A percentile compares a stretch with the other conserved stretches of the same genome.
These are phyloP conservation scores for Phataginus tricuspis DNA, from an alignment of 2,797 vertebrate species.

Conservation along the genomic window DNA sequence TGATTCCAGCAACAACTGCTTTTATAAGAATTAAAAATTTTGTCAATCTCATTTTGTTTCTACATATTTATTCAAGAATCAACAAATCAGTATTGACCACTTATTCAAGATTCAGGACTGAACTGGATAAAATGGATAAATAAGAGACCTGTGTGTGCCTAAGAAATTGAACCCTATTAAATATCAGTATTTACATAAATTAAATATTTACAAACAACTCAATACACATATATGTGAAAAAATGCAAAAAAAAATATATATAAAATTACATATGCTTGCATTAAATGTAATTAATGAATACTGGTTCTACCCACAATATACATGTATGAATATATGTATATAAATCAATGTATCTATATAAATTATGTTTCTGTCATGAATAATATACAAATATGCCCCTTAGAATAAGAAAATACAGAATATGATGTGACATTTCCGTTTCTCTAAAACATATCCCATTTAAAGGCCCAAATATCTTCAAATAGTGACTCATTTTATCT, in stretches of 20 bases:
- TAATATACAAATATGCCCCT: neutral
- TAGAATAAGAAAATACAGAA: neutral
- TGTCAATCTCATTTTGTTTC: neutral
- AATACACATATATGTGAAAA: neutral
- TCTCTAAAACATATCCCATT: neutral
- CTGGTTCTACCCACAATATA: neutral
- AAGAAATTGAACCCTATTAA: neutral
- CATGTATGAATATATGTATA: neutral
- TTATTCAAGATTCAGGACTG: neutral
- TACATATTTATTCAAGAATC: neutral
- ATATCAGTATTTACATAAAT: neutral
- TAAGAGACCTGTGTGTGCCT: neutral
- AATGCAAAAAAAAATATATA: neutral
- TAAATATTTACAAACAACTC: neutral
- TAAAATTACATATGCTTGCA: neutral
- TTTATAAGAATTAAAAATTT: neutral
- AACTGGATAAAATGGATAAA: neutral
- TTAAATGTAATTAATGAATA: neutral
- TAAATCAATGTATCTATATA: neutral
- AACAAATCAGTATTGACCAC: neutral
- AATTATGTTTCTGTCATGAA: neutral
- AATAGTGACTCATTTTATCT: neutral
- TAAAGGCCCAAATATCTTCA: neutral
- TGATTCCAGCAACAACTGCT: neutral
- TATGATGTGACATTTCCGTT: neutral